These are phyloP conservation scores for Prostheceraeus crozeri DNA, from an alignment of 2,888 invertebrate species.

Conservation along the genomic window DNA sequence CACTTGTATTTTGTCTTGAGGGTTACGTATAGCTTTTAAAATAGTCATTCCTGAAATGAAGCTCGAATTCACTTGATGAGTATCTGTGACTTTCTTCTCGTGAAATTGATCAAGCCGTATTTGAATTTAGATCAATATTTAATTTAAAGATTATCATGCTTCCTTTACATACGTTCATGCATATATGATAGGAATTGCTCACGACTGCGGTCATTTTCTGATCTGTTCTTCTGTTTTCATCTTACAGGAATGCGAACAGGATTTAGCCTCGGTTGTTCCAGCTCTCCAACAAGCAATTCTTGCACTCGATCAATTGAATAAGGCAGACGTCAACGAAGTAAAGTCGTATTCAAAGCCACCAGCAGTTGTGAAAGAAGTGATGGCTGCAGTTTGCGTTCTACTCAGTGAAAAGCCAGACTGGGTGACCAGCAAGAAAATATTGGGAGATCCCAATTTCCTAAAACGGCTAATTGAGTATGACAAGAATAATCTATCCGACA, in stretches of 20 bases:
- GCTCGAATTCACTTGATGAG: too few species aligned
- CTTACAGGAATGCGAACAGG: constrained; percentile 55
- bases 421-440: constrained; percentile 51
- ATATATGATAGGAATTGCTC: too few species aligned
- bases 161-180: too few species aligned
- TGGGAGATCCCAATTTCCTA: constrained; percentile 53
- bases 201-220: too few species aligned
- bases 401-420: constrained; percentile 55
- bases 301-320: constrained; percentile 54
- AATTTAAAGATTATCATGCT: too few species aligned
- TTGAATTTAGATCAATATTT: too few species aligned
- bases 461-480: constrained; percentile 52
- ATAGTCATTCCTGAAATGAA: too few species aligned
- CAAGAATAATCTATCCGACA: constrained; percentile 52
- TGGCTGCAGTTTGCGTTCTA: constrained; percentile 54
- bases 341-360: constrained; percentile 53
- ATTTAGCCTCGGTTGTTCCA: constrained; percentile 53
- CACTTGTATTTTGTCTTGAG: too few species aligned
- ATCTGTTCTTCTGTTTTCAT: constrained; percentile 39
- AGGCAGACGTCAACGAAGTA: constrained; percentile 54
- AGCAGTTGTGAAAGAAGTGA: constrained; percentile 50
- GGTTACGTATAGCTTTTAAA: too few species aligned
- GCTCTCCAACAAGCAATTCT: constrained; percentile 51
- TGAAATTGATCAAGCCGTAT: too few species aligned
- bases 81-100: too few species aligned